phyloP scores from a whole-genome alignment of 2,888 invertebrate species.

The Chymomyza procnemis region DNA sequence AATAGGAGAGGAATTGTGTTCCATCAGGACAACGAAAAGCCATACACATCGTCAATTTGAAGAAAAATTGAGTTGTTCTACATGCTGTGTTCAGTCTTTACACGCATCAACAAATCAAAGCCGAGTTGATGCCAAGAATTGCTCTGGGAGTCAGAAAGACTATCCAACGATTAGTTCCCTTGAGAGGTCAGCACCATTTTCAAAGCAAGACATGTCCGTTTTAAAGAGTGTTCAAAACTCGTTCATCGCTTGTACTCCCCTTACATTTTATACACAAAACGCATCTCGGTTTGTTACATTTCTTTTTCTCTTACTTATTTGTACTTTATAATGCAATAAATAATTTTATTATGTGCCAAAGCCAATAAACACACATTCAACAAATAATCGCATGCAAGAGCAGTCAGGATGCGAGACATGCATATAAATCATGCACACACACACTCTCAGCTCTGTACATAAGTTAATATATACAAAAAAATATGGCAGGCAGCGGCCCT shows the following conservation, averaged over 20 bases:
- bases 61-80: too few species aligned
- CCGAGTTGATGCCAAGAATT: too few species aligned
- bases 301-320: constrained; percentile 21
- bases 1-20: too few species aligned
- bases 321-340: constrained; percentile 68
- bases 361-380: constrained; percentile 57
- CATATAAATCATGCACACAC: constrained; percentile 52
- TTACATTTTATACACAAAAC: background rate
- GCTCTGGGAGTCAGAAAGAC: too few species aligned
- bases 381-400: constrained; percentile 50
- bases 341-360: constrained; percentile 66
- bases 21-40: too few species aligned
- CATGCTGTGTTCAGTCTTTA: too few species aligned
- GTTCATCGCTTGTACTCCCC: background rate
- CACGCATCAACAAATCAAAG: too few species aligned
- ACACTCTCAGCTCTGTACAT: constrained; percentile 3
- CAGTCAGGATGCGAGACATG: constrained; percentile 31
- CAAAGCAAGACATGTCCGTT: background rate
- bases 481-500: background rate
- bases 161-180: too few species aligned
- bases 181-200: too few species aligned
- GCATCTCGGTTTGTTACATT: background rate
- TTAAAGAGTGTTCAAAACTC: background rate
- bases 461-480: background rate
- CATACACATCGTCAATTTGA: too few species aligned